Evolutionary conservation across 2,888 invertebrate species (phyloP).

Genomic region (Adineta ricciae): DNA sequence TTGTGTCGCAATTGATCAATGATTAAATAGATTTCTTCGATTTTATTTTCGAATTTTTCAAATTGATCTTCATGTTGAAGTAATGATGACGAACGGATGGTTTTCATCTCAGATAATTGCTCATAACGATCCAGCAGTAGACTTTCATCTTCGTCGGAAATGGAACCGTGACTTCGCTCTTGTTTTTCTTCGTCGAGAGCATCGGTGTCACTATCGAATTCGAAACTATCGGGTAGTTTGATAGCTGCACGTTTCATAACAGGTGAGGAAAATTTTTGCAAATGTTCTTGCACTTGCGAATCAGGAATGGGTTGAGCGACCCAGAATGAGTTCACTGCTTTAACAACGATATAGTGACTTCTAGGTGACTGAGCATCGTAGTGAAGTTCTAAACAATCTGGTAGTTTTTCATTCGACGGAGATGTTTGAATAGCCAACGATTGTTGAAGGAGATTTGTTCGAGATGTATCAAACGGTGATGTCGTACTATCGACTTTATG

Average conservation of each 20-base stretch:
- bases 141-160: background rate
- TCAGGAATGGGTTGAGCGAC: background rate
- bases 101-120: background rate
- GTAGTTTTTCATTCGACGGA: background rate
- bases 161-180: background rate
- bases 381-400: background rate
- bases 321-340: background rate
- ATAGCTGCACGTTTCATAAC: background rate
- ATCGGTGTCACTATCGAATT: background rate
- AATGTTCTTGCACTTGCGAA: background rate
- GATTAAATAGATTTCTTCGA: background rate
- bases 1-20: background rate
- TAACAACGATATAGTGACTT: background rate
- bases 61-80: background rate
- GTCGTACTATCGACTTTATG: background rate
- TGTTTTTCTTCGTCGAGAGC: background rate
- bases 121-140: background rate
- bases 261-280: background rate
- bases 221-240: background rate
- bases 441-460: background rate
- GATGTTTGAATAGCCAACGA: background rate
- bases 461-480: background rate
- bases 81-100: background rate
- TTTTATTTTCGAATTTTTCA: background rate
- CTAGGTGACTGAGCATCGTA: background rate